Conservation (phyloP, 2,888 invertebrate genomes). For the Lypha dubia region DNA sequence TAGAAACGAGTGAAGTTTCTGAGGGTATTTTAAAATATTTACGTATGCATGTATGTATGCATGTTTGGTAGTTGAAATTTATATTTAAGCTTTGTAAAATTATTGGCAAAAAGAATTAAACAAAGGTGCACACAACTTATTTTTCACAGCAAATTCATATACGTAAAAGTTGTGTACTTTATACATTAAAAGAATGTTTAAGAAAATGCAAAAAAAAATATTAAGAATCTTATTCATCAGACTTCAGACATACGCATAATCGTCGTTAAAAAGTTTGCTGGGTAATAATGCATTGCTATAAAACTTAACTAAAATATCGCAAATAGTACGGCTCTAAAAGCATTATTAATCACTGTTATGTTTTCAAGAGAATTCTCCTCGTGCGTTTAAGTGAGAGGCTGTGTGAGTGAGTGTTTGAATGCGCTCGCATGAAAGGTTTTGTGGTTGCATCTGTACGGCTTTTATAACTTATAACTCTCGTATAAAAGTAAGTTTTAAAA, state of each 20-base stretch:
- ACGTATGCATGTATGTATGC: too few species aligned
- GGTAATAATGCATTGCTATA: slow-evolving; percentile 29
- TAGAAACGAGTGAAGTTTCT: too few species aligned
- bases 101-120: too few species aligned
- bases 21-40: neutral
- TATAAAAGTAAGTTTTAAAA: neutral
- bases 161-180: too few species aligned
- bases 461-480: neutral
- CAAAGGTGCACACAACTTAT: too few species aligned
- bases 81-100: too few species aligned
- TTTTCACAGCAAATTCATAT: too few species aligned
- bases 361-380: neutral
- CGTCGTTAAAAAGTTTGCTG: slow-evolving; percentile 20
- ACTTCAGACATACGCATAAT: neutral
- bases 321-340: slow-evolving; percentile 44
- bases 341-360: slow-evolving; percentile 59
- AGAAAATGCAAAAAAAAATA: too few species aligned
- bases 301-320: slow-evolving; percentile 14
- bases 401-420: neutral
- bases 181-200: too few species aligned
- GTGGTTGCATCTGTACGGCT: neutral
- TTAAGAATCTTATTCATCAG: neutral
- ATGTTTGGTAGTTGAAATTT: too few species aligned
- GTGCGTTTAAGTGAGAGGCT: neutral
- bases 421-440: neutral